Conservation (phyloP, 2,888 invertebrate genomes). For the Cataglyphis cursor region DNA sequence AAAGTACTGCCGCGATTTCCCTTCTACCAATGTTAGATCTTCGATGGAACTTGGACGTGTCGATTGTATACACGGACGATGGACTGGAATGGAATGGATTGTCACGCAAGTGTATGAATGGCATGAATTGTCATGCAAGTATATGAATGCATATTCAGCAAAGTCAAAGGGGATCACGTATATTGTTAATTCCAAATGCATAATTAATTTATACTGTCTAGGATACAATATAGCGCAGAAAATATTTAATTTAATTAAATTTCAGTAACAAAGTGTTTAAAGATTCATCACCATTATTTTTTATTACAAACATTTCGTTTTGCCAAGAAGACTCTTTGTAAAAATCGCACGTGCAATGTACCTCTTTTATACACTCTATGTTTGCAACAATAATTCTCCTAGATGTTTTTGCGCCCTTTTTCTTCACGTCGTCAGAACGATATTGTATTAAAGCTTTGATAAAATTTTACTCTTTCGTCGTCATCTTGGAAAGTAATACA, state of each 20-base stretch:
- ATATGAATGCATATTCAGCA: not conserved
- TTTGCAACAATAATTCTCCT: not conserved
- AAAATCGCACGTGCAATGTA: not conserved
- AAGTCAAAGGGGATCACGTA: not conserved
- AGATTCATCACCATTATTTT: not conserved
- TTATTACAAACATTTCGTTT: not conserved
- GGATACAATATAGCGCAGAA: not conserved
- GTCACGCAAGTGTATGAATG: not conserved
- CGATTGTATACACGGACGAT: not conserved
- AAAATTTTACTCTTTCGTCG: not conserved
- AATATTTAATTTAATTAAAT: conserved; percentile 14
- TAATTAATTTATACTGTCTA: not conserved
- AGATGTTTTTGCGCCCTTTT: not conserved
- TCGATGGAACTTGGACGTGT: conserved; percentile 17
- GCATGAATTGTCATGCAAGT: not conserved
- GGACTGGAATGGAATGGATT: not conserved
- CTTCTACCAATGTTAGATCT: conserved; percentile 3
- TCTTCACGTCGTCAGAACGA: not conserved
- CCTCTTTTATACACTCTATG: not conserved
- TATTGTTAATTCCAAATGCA: conserved; percentile 1
- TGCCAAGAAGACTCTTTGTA: not conserved
- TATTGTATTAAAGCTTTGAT: conserved; percentile 9
- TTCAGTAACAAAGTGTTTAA: not conserved
- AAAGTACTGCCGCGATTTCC: conserved; percentile 27
- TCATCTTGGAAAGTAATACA: not conserved